Conservation (phyloP, 2,888 invertebrate species). For the Lathronympha strigana region DNA sequence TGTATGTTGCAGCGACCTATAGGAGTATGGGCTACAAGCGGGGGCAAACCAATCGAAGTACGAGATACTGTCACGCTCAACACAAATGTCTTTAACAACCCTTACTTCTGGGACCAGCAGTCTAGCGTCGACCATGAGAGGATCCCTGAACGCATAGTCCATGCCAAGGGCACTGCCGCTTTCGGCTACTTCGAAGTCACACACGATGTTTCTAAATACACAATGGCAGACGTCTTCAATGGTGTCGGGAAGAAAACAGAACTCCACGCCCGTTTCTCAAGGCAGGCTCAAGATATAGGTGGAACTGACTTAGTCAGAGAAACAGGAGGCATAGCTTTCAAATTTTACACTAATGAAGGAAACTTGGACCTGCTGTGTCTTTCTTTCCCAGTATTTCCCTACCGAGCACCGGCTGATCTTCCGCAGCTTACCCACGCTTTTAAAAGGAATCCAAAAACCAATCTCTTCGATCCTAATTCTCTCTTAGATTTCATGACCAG, state of each 20-base stretch:
- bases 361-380: conserved; percentile 14
- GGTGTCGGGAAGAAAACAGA: conserved; percentile 82
- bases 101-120: neutral
- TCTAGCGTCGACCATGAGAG: neutral
- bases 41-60: neutral
- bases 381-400: conserved; percentile 18
- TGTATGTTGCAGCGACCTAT: neutral
- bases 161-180: neutral
- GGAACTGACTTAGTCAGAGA: conserved; percentile 75
- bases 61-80: neutral
- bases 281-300: conserved; percentile 85
- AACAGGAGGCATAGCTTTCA: conserved; percentile 68
- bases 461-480: neutral
- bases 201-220: conserved; percentile 59
- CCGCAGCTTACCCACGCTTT: neutral
- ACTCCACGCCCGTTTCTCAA: conserved; percentile 80
- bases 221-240: conserved; percentile 81
- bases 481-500: neutral
- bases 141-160: neutral
- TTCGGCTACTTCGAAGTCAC: neutral
- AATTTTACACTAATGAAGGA: conserved; percentile 41
- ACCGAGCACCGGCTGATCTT: neutral
- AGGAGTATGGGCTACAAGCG: neutral
- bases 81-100: neutral
- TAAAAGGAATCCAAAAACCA: conserved; percentile 29